Percentiles rank a stretch among this genome's conserved stretches.
These are phyloP conservation scores for Pogonocichla stellata DNA, from an alignment of 2,113 vertebrate species.

Conservation along the genomic window DNA sequence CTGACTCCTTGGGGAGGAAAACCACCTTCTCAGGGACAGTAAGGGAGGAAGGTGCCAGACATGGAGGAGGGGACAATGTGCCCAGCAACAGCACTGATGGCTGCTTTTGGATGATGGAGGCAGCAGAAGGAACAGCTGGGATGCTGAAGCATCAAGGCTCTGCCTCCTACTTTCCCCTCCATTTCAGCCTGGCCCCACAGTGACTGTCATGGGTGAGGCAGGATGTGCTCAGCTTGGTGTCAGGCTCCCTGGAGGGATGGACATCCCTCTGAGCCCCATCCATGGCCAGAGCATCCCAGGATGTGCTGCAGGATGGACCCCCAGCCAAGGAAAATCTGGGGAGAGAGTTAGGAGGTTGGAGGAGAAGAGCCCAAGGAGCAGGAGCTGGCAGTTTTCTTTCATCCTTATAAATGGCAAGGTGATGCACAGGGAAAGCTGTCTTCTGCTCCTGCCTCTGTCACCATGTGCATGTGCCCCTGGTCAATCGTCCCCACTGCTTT, in stretches of 20 bases:
- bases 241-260: not conserved
- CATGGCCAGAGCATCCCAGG: accelerated
- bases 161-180: not conserved
- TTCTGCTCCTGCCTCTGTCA: not conserved
- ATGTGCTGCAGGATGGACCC: not conserved
- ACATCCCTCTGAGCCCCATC: accelerated
- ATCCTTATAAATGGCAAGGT: not conserved
- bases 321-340: not conserved
- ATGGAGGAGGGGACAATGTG: not conserved
- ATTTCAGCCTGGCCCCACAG: not conserved
- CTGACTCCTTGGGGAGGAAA: not conserved
- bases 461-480: no score
- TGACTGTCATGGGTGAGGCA: not conserved
- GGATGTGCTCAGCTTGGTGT: not conserved
- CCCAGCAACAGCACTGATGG: not conserved
- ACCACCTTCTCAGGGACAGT: not conserved
- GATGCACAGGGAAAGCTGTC: not conserved
- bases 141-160: not conserved
- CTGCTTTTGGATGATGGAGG: not conserved
- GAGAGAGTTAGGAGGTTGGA: not conserved
- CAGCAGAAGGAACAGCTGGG: not conserved
- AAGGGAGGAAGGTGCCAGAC: not conserved
- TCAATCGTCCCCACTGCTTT: accelerated
- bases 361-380: not conserved
- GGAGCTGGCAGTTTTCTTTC: not conserved